Percentiles rank a stretch among this genome's conserved stretches.
phyloP scores from a whole-genome alignment of 2,888 invertebrate species.

The Oconnorella tubifera region DNA sequence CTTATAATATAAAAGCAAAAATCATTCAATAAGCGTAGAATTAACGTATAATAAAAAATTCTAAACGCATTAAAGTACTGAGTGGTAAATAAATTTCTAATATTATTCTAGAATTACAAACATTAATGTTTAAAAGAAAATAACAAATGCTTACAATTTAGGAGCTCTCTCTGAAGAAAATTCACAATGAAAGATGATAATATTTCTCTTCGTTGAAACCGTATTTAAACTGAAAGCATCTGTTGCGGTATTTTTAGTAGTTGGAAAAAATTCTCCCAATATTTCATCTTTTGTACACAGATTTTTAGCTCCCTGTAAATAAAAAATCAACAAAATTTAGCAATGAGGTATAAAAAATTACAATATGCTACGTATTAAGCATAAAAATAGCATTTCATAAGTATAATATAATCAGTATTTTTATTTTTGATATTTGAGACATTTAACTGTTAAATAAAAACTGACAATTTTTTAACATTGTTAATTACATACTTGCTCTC shows the following conservation, averaged over 20 bases:
- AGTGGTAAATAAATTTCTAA: background rate
- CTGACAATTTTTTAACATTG: background rate
- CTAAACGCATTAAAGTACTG: no score
- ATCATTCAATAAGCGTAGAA: no score
- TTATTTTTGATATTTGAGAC: background rate
- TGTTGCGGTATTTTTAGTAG: constrained; percentile 41
- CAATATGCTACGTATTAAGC: background rate
- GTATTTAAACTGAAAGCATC: no score
- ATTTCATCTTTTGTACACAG: constrained; percentile 76
- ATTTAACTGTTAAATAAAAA: background rate
- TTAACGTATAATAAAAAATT: no score
- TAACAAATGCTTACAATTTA: constrained; percentile 61
- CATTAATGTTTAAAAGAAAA: background rate
- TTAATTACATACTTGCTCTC: no score
- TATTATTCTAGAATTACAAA: background rate
- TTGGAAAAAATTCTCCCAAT: constrained; percentile 62
- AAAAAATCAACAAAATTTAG: background rate
- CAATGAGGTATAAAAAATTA: background rate
- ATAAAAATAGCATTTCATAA: no score
- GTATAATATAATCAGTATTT: background rate
- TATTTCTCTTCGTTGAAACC: constrained; percentile 54
- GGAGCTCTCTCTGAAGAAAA: constrained; percentile 95
- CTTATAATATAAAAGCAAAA: no score
- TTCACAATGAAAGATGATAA: constrained; percentile 95
- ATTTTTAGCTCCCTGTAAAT: constrained; percentile 69